Evolutionary conservation across 1,140 invertebrate species (phyloP).

Genomic region (Heliconius hermathena): DNA sequence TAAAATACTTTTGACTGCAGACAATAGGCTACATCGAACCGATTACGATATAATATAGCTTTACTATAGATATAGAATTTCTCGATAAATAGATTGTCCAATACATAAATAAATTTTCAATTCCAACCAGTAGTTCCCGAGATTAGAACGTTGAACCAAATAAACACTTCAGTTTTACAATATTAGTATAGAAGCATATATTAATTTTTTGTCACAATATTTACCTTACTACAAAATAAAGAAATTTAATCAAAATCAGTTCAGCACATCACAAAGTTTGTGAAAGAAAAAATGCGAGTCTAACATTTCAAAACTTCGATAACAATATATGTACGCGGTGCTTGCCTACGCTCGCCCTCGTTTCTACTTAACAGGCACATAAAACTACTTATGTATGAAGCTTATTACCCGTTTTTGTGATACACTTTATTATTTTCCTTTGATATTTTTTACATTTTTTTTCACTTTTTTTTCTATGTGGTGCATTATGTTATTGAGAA

Average conservation of each 20-base stretch:
- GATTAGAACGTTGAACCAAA: too few relatives aligned
- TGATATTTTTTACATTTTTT: constrained; percentile 5
- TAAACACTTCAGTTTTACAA: too few relatives aligned
- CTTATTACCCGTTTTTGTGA: constrained; percentile 21
- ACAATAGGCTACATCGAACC: too few relatives aligned
- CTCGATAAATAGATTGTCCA: too few relatives aligned
- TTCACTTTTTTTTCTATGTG: background rate
- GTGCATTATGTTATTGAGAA: background rate
- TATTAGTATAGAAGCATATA: too few relatives aligned
- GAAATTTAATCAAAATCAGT: background rate
- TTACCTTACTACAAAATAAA: background rate
- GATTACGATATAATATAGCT: too few relatives aligned
- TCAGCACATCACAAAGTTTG: background rate
- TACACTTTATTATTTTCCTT: constrained; percentile 11
- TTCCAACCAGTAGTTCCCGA: too few relatives aligned
- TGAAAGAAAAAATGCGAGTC: constrained; percentile 5
- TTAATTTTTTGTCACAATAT: too few relatives aligned
- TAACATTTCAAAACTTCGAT: constrained; percentile 11
- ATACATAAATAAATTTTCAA: too few relatives aligned
- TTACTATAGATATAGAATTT: too few relatives aligned
- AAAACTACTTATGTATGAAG: background rate
- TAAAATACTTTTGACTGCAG: too few relatives aligned
- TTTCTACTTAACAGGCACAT: constrained; percentile 14
- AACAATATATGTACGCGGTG: constrained; percentile 6
- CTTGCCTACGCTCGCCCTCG: constrained; percentile 7